Evolutionary conservation across 2,113 vertebrate genomes (phyloP), one percentile per base, ranked within the genome.

Genomic region (Bujurquina vittata): DNA sequence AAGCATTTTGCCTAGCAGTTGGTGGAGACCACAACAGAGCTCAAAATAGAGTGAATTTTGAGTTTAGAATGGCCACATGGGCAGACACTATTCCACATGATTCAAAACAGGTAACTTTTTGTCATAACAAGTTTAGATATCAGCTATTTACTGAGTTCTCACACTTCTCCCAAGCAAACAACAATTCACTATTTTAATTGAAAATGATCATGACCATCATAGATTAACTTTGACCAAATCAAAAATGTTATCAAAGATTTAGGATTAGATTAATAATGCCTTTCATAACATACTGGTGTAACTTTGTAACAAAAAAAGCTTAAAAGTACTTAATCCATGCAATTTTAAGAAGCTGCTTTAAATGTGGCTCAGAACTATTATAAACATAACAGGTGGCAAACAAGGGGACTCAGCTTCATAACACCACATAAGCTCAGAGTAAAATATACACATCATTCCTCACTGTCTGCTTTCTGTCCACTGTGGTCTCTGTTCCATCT

Each of bases 401-500:
- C 52, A 61, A 59, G 37, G 12, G 5, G 31, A 73, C 10, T 23
- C 52, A 7, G 61, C 57, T 67, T 26, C 20, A 35, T 9, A 54
- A 40, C 29, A 37, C 43, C 61, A 73, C 35, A 33, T 31, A 58
- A 58, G 54, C 14, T 31, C 55, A 37, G 2, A 56, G 55, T 29
- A n/a, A 85, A 67, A 75, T 55, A 69, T 59, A 63, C 20, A 79
- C 73, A 55, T 49, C 29, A 67, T 73, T 78, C 52, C 67, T 81
- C 37, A 63, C 67, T 46, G 37, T 59, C 61, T 77, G 87, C 85
- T 52, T 81, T 78, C n/a, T 20, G 60, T 69, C 74, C 31, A 7
- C 83, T 67, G 77, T 67, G 12, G 4, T 62, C 62, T 77, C 79
- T 67, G 8, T 74, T 77, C 69, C 75, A 4, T 80, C 80, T 84